Conservation (phyloP, 2,113 vertebrate species). For the Cryptoleucopteryx plumbea region DNA sequence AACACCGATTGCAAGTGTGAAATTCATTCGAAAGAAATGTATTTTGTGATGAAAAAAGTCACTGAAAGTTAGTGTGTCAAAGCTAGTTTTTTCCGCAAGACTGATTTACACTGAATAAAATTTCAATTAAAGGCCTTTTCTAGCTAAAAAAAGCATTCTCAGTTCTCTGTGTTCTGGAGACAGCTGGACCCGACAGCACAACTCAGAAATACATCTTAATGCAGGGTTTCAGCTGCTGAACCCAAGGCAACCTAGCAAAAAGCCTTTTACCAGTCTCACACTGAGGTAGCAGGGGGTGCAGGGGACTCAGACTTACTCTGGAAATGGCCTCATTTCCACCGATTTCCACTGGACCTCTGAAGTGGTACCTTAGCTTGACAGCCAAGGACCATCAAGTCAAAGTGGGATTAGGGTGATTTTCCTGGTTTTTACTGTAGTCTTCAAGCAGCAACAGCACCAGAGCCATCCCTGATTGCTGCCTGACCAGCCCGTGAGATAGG, state of each 20-base stretch:
- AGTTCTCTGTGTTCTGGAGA: neutral
- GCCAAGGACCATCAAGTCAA: neutral
- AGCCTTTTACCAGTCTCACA: neutral
- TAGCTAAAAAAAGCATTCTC: neutral
- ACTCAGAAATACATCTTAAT: neutral
- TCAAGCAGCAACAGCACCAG: neutral
- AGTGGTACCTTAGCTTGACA: neutral
- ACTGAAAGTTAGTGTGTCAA: neutral
- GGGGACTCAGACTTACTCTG: neutral
- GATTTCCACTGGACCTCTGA: neutral
- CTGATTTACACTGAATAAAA: neutral
- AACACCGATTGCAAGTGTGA: neutral
- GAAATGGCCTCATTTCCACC: neutral
- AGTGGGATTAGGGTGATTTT: neutral
- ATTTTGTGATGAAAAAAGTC: neutral
- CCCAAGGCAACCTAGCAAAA: neutral
- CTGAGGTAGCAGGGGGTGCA: neutral
- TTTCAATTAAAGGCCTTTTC: neutral
- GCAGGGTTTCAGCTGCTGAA: neutral
- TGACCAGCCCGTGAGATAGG: rapidly evolving
- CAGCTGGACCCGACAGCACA: neutral
- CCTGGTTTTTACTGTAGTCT: neutral
- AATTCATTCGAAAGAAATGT: neutral
- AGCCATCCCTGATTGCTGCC: neutral
- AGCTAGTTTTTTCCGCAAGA: neutral